These are phyloP conservation scores for Proctacanthus coquilletti DNA, from an alignment of 1,140 invertebrate genomes.

Conservation along the genomic window DNA sequence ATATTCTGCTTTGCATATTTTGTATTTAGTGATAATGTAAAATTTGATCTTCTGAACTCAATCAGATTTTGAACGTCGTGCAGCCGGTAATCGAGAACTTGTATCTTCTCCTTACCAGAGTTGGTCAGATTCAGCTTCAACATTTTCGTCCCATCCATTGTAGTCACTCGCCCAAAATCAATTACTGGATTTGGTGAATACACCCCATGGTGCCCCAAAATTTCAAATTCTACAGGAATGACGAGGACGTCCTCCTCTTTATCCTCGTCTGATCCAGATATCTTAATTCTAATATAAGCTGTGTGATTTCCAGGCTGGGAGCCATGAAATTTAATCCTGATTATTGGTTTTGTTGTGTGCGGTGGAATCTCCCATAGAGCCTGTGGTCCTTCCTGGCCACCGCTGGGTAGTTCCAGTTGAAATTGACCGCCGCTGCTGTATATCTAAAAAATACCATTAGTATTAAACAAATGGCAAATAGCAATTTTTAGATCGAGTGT, in stretches of 20 bases:
- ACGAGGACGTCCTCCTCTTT: slow-evolving; percentile 41
- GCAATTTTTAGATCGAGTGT: not conserved
- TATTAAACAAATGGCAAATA: slow-evolving; percentile 32
- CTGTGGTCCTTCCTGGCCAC: slow-evolving; percentile 52
- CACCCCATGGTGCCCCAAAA: slow-evolving; percentile 52
- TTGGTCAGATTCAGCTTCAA: slow-evolving; percentile 18
- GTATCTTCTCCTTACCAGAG: slow-evolving; percentile 2
- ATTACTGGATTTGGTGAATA: slow-evolving; percentile 61
- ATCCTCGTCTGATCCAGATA: slow-evolving; percentile 9
- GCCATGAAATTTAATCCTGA: slow-evolving; percentile 69
- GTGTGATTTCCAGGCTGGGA: slow-evolving; percentile 31
- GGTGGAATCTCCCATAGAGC: slow-evolving; percentile 82
- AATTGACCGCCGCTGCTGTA: slow-evolving; percentile 86
- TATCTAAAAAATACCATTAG: slow-evolving; percentile 37
- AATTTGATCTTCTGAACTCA: not conserved
- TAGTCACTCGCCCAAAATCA: slow-evolving; percentile 52
- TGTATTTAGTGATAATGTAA: slow-evolving; percentile 3
- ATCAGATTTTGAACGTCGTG: not conserved
- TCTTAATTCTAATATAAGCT: slow-evolving; percentile 30
- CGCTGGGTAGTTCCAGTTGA: slow-evolving; percentile 74
- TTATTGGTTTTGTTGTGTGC: slow-evolving; percentile 74
- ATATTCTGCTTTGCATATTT: slow-evolving; percentile 12
- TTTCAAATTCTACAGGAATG: slow-evolving; percentile 78
- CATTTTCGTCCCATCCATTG: slow-evolving; percentile 23
- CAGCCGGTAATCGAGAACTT: not conserved